These are phyloP conservation scores for Cercocebus atys DNA, from an alignment of 2,113 vertebrate genomes.

Conservation along the genomic window DNA sequence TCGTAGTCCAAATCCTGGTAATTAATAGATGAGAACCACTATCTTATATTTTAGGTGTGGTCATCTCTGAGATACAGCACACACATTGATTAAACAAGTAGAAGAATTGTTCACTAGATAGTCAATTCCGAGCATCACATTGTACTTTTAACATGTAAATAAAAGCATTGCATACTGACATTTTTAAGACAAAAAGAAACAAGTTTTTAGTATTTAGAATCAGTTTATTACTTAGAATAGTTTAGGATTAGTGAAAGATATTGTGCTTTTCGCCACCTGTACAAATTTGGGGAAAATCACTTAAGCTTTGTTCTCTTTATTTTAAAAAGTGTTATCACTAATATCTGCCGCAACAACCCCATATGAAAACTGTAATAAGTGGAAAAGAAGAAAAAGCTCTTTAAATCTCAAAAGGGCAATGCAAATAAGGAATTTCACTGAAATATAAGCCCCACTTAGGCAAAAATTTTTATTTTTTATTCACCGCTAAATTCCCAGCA, in stretches of 20 bases:
- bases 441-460: background rate
- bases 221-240: background rate
- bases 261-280: background rate
- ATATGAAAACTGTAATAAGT: background rate
- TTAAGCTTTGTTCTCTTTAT: background rate
- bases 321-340: background rate
- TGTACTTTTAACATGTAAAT: background rate
- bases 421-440: background rate
- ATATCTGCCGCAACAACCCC: background rate
- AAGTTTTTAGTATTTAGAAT: background rate
- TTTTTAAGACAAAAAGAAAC: background rate
- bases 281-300: background rate
- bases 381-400: background rate
- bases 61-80: background rate
- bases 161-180: background rate
- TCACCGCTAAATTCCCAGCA: background rate
- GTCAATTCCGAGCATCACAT: background rate
- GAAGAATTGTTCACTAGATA: background rate
- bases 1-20: background rate
- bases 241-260: background rate
- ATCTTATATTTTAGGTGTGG: background rate
- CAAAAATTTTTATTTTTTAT: background rate
- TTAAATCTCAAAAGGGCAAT: constrained; percentile 16
- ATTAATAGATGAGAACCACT: background rate
- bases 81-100: background rate